These are phyloP conservation scores for Gorilla gorilla DNA, from an alignment of 2,113 vertebrate species.

Conservation along the genomic window DNA sequence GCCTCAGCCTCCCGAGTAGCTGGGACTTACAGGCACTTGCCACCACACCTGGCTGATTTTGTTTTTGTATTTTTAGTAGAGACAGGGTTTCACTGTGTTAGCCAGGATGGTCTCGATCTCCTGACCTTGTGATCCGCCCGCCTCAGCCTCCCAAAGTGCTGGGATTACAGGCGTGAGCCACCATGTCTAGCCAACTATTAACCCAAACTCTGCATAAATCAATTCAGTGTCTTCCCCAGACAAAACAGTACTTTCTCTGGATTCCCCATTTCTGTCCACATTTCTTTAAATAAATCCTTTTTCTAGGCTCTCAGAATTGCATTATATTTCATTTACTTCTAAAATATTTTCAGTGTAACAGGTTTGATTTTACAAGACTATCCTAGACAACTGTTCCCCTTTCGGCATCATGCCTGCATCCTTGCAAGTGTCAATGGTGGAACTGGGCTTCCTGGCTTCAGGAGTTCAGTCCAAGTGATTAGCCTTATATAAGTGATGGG, in stretches of 20 bases:
- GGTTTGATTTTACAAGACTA: not conserved
- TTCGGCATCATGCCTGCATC: not conserved
- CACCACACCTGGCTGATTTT: too few species aligned
- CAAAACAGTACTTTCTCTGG: constrained; percentile 34
- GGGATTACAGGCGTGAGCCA: too few species aligned
- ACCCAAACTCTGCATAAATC: not conserved
- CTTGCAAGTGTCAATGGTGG: not conserved
- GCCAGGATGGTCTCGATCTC: too few species aligned
- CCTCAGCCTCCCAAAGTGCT: too few species aligned
- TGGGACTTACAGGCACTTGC: too few species aligned
- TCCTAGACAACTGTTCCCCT: not conserved
- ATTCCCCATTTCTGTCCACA: constrained; percentile 37
- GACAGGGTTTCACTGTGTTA: too few species aligned
- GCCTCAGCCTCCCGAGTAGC: too few species aligned
- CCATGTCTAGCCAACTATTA: not conserved
- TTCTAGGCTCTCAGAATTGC: not conserved
- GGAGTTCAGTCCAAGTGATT: not conserved
- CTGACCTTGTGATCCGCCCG: too few species aligned
- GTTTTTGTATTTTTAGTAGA: too few species aligned
- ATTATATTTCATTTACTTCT: not conserved
- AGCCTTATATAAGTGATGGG: not conserved
- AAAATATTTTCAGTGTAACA: not conserved
- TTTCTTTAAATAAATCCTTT: constrained; percentile 31
- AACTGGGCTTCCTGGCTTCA: not conserved
- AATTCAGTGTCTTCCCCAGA: not conserved